Evolutionary conservation across 2,888 invertebrate genomes (phyloP), one percentile per base, ranked within the genome.

Genomic region (Hoplodrina blanda): DNA sequence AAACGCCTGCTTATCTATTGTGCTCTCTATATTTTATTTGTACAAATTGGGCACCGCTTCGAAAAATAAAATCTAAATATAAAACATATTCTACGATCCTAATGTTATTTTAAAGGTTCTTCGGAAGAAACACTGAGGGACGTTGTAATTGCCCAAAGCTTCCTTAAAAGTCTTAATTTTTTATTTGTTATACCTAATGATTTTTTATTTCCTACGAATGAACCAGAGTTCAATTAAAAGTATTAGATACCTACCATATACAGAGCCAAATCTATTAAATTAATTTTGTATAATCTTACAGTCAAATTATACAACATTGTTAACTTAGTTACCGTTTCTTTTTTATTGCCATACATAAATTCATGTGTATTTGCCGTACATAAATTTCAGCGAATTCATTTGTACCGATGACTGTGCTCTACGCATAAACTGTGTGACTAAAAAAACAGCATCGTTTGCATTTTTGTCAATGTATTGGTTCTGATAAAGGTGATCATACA

Each of bases 351-450:
- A 69, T 62, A 64, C 76, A 80, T 76, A 77, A 77, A 76, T 80
- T 76, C 78, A 74, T 78, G 62, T 59, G 44, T 62, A 54, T 74
- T 76, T 57, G 69, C 63, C 63, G 57, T 25, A 76, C 77, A 77
- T 76, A 77, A 77, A 80, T 80, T 80, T 63, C 53, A 69, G 46
- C 54, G 61, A 77, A 73, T 77, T 81, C 66, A 81, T 83, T 83
- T 81, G 66, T 64, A 62, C 65, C 60, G 66, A 71, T 83, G 78
- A 41, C 49, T 63, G 46, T 65, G 65, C 66, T 64, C 75, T 62
- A 56, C 69, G 50, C 55, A 70, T 65, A 69, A 74, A 78, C 57
- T 69, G 54, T 69, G 59, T 41, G 44, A 56, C 30, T 54, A 69
- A 83, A 80, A 72, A 65, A 76, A 71, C 61, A 69, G 52, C 59